These are phyloP conservation scores for Pseudomyrmex pallidus DNA, from an alignment of 1,140 invertebrate genomes.

Conservation along the genomic window DNA sequence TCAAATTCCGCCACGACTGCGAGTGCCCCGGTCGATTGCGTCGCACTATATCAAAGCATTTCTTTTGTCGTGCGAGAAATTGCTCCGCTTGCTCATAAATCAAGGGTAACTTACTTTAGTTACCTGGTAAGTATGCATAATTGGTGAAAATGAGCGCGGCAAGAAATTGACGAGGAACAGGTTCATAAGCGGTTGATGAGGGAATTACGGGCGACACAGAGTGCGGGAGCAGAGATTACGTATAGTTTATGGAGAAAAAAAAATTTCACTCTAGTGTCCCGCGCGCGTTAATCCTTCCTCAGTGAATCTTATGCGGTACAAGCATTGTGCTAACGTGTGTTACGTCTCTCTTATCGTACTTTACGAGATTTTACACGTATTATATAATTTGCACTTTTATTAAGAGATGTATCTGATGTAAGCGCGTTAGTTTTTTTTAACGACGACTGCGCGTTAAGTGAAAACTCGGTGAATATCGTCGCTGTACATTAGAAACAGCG, in stretches of 20 bases:
- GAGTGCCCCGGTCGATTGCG: neutral
- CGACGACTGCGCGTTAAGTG: neutral
- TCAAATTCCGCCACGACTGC: conserved; percentile 2
- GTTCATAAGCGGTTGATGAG: conserved; percentile 15
- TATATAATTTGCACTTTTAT: neutral
- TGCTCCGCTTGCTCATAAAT: neutral
- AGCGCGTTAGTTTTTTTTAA: neutral
- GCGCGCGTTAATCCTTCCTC: conserved; percentile 7
- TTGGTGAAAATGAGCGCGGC: neutral
- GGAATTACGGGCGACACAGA: conserved; percentile 4
- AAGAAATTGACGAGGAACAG: conserved; percentile 20
- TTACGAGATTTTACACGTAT: neutral
- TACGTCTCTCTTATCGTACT: conserved; percentile 10
- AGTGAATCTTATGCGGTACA: conserved; percentile 1
- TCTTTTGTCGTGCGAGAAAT: conserved; percentile 7
- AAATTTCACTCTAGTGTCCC: no score
- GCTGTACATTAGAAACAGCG: neutral
- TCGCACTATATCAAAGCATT: conserved; percentile 5
- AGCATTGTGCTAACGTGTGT: conserved; percentile 21
- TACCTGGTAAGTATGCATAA: neutral
- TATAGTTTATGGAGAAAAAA: no score
- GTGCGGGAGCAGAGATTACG: neutral
- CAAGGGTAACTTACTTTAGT: neutral
- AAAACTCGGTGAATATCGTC: neutral
- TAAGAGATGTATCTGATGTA: neutral